Conservation (phyloP, 2,888 invertebrate genomes). For the Cerceris rybyensis region DNA sequence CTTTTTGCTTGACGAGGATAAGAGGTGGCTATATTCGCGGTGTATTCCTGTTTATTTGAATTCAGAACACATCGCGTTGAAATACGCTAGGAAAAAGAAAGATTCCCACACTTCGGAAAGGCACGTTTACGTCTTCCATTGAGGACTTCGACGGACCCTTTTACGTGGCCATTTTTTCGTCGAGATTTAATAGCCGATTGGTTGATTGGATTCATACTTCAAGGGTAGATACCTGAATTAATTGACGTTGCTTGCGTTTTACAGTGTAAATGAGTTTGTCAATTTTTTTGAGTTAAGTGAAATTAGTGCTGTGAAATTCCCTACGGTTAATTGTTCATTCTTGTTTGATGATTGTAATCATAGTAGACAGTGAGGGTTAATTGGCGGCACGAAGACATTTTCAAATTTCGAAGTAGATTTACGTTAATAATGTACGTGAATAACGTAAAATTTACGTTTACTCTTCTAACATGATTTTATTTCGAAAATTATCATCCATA, state of each 20-base stretch:
- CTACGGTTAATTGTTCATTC: no score
- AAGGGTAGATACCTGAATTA: background rate
- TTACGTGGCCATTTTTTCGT: background rate
- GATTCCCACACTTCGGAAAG: constrained; percentile 61
- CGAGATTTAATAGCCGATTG: background rate
- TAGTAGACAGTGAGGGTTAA: no score
- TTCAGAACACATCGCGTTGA: constrained; percentile 61
- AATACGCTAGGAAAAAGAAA: constrained; percentile 58
- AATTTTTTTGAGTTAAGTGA: no score
- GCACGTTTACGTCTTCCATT: constrained; percentile 37
- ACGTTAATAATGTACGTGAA: no score
- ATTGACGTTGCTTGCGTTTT: background rate
- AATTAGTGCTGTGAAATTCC: no score
- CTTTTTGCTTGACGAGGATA: constrained; percentile 36
- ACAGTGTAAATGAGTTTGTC: background rate
- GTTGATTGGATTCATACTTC: background rate
- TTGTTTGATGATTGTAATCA: no score
- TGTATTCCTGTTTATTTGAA: constrained; percentile 62
- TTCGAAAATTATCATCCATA: no score
- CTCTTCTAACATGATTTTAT: no score
- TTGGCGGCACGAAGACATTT: no score
- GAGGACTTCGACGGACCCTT: constrained; percentile 42
- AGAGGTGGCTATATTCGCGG: constrained; percentile 26
- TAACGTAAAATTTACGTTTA: no score
- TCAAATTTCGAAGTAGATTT: no score